Evolutionary conservation across 2,113 vertebrate species (phyloP), one percentile per base, ranked within the genome.

Genomic region (Anser cygnoides): DNA sequence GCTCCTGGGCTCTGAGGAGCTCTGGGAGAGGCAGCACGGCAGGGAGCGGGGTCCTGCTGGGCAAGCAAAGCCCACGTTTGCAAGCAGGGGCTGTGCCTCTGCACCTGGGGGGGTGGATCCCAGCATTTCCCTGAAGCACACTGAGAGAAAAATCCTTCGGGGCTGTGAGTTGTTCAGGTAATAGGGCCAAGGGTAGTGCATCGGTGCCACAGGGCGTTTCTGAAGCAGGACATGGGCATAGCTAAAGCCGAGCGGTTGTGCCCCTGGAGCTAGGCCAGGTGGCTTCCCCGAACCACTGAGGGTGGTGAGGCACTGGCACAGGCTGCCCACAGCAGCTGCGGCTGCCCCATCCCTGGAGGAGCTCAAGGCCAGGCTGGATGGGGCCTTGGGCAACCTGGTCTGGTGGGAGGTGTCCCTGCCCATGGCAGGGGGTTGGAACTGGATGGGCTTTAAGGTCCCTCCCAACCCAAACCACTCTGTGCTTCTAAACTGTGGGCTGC

Each of bases 11-110:
- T 39, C 26, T 29, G 65, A 80, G 66, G 22, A 86, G 55, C 13
- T 9, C 44, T 20, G 39, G 0, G 26, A 2, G 28, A 8, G 9
- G 3, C 26, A 54, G 39, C 0, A 0, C 19, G 74, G 52, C 46
- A 58, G 41, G 82, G 73, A 59, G 41, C 1, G 1, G 11, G 25
- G 18, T 54, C 12, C 28, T 9, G 20, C 78, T 2, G 1, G 73
- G 44, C 66, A 58, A 70, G 35, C 8, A 61, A 79, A 61, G 23
- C 5, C 55, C 57, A 3, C 0, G 6, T 54, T 46, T 3, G 2
- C 50, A 63, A 54, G 21, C 11, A 37, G 18, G 21, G 12, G 37
- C 28, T 39, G 49, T 18, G 13, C 31, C 25, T 33, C 37, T 49
- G 31, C 49, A 21, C 17, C 49, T 43, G 14, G 22, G 23, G 46